A percentile compares a stretch with the other conserved stretches of the same genome.
Evolutionary conservation across 2,888 invertebrate genomes (phyloP).

Genomic region (Meteorus colon): DNA sequence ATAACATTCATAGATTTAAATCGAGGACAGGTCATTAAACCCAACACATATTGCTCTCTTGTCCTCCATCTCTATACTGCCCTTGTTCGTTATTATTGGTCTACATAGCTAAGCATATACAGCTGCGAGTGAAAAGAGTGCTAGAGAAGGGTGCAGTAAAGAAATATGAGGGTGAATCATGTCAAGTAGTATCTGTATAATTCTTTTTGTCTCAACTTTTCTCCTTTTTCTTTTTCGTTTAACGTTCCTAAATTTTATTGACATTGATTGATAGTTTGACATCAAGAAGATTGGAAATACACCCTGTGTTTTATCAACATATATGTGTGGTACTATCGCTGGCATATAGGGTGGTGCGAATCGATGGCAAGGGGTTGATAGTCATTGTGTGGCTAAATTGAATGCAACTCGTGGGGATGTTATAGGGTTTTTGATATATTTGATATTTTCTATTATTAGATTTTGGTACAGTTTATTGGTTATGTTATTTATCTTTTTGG

Average conservation of each 20-base stretch:
- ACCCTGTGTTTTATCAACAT: background rate
- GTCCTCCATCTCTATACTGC: background rate
- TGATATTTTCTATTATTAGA: background rate
- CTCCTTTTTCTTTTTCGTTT: constrained; percentile 11
- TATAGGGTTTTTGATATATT: background rate
- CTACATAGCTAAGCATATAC: background rate
- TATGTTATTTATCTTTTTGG: background rate
- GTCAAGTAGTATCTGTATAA: constrained; percentile 28
- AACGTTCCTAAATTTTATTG: background rate
- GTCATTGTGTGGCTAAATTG: background rate
- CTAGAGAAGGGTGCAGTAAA: background rate
- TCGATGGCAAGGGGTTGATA: background rate
- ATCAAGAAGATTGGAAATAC: background rate
- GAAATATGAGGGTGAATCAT: constrained; percentile 5
- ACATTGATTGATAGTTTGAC: background rate
- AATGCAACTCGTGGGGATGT: background rate
- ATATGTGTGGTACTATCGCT: background rate
- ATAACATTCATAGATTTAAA: background rate
- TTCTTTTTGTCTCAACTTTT: constrained; percentile 30
- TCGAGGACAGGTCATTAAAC: background rate
- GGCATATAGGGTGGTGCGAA: background rate
- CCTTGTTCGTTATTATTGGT: constrained; percentile 1
- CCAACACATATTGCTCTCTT: background rate
- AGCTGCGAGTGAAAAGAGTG: background rate
- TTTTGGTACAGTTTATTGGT: background rate